Evolutionary conservation across 1,140 invertebrate genomes (phyloP).

Genomic region (Glomeris maerens): DNA sequence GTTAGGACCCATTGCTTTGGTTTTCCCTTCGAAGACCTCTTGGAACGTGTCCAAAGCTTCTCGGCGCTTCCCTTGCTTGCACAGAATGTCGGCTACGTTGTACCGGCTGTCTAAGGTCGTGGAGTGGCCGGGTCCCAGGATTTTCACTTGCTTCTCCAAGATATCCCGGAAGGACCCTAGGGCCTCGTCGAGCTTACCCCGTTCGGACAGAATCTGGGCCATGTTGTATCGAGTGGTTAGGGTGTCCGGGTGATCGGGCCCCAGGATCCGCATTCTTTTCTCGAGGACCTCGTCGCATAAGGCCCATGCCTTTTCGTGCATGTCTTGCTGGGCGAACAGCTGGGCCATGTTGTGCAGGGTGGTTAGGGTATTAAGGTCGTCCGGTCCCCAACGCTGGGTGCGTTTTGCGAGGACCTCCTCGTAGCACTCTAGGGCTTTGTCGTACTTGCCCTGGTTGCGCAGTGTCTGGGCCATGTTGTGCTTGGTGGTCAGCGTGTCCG

Average conservation of each 20-base stretch:
- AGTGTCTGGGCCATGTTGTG: slow-evolving; percentile 20
- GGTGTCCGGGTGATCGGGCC: slow-evolving; percentile 17
- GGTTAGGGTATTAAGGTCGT: slow-evolving; percentile 3
- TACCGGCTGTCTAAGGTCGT: slow-evolving; percentile 11
- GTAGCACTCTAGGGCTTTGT: slow-evolving; percentile 18
- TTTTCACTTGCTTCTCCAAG: slow-evolving; percentile 9
- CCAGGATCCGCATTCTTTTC: slow-evolving; percentile 17
- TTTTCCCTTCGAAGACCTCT: background rate
- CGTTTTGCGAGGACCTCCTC: slow-evolving; percentile 1
- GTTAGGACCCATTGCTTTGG: slow-evolving; percentile 2
- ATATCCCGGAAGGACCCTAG: slow-evolving; percentile 5
- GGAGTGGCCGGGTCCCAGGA: slow-evolving; percentile 13
- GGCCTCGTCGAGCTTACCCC: slow-evolving; percentile 13
- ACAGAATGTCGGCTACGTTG: slow-evolving; percentile 7
- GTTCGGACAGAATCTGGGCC: slow-evolving; percentile 4
- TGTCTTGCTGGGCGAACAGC: background rate
- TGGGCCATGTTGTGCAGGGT: slow-evolving; percentile 6
- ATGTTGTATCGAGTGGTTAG: slow-evolving; percentile 17
- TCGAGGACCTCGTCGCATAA: slow-evolving; percentile 19
- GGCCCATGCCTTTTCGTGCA: slow-evolving; percentile 5
- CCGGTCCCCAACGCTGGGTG: background rate
- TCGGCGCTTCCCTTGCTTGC: slow-evolving; percentile 3
- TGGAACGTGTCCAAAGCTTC: background rate
- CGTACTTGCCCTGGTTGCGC: slow-evolving; percentile 14
- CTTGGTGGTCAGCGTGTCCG: slow-evolving; percentile 16